A percentile compares a stretch with the other conserved stretches of the same genome.
These are phyloP conservation scores for Zaprionus davidi DNA, from an alignment of 1,140 invertebrate genomes.

Conservation along the genomic window DNA sequence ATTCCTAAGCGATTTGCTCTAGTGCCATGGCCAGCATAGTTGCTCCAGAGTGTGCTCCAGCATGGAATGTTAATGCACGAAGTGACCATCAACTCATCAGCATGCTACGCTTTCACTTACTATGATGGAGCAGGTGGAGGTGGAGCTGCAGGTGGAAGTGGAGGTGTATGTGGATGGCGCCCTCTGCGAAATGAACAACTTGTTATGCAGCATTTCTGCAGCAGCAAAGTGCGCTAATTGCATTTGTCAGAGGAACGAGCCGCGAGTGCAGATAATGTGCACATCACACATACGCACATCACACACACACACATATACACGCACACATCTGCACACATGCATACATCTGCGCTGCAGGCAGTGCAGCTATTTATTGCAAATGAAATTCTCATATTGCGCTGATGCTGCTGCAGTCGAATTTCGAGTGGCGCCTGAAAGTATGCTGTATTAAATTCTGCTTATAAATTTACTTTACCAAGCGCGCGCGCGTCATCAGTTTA, in stretches of 20 bases:
- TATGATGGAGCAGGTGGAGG: background rate
- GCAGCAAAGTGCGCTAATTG: conserved; percentile 12
- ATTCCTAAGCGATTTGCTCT: conserved; percentile 39
- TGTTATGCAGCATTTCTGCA: conserved; percentile 5
- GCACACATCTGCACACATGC: background rate
- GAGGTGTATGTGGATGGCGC: background rate
- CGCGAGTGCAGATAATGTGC: conserved; percentile 4
- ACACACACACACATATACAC: background rate
- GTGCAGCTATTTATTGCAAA: background rate
- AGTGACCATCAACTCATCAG: conserved; percentile 11
- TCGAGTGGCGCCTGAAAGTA: background rate
- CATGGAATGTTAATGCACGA: conserved; percentile 39
- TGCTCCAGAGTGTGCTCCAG: conserved; percentile 3
- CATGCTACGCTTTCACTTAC: conserved; percentile 6
- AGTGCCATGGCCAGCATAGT: conserved; percentile 13
- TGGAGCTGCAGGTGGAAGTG: too few relatives aligned
- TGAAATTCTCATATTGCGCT: conserved; percentile 1
- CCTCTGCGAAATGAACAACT: conserved; percentile 6
- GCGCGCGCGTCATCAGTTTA: background rate
- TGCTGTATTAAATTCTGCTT: background rate
- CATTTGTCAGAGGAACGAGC: conserved; percentile 6
- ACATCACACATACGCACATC: background rate
- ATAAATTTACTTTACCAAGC: background rate
- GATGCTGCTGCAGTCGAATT: background rate
- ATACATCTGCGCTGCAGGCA: background rate